phyloP scores from a whole-genome alignment of 1,140 invertebrate species.

The Agraylea sexmaculata region DNA sequence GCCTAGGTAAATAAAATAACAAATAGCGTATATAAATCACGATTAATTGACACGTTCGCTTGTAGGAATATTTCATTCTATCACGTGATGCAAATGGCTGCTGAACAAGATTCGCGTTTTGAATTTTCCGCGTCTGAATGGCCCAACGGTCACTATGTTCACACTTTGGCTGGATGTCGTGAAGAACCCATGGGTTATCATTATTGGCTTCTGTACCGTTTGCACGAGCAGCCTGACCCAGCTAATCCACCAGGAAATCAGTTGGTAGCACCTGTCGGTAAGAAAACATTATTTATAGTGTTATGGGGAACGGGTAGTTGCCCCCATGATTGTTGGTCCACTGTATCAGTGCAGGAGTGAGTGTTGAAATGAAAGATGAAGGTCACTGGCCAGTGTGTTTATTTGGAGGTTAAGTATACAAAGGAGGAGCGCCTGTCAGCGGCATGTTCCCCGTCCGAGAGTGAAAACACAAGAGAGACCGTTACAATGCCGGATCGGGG shows the following conservation, averaged over 20 bases:
- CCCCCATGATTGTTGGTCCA: too few relatives aligned
- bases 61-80: slow-evolving; percentile 69
- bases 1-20: slow-evolving; percentile 33
- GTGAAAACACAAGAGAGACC: too few relatives aligned
- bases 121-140: slow-evolving; percentile 71
- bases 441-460: too few relatives aligned
- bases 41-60: slow-evolving; percentile 6
- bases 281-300: too few relatives aligned
- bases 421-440: too few relatives aligned
- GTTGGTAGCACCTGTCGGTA: slow-evolving; percentile 72
- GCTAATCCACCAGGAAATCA: slow-evolving; percentile 68
- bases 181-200: slow-evolving; percentile 80
- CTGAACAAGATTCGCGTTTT: slow-evolving; percentile 57
- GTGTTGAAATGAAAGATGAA: too few relatives aligned
- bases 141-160: slow-evolving; percentile 83
- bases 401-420: too few relatives aligned
- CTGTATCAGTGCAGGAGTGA: too few relatives aligned
- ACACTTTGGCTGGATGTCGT: slow-evolving; percentile 72
- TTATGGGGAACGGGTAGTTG: too few relatives aligned
- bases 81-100: slow-evolving; percentile 71
- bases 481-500: too few relatives aligned
- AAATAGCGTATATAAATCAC: neutral
- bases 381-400: too few relatives aligned
- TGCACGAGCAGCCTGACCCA: slow-evolving; percentile 63
- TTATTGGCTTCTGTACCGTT: slow-evolving; percentile 75